Percentiles rank a stretch among this genome's conserved stretches.
Conservation (phyloP, 1,140 invertebrate species). For the Bradynema listronoti region DNA sequence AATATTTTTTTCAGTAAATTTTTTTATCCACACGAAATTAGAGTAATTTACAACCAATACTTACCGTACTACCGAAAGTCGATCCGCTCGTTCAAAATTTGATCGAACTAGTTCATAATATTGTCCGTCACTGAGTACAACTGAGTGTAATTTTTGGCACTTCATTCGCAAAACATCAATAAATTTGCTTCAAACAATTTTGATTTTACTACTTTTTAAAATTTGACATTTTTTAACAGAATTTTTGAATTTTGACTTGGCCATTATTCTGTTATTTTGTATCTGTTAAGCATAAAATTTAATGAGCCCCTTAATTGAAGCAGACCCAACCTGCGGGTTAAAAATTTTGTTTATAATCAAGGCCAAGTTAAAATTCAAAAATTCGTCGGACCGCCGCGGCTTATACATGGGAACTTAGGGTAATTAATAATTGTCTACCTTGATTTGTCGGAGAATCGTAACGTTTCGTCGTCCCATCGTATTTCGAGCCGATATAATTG, state of each 20-base stretch:
- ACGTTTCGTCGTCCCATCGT: conserved; percentile 93
- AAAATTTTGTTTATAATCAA: conserved; percentile 60
- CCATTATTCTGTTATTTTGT: conserved; percentile 77
- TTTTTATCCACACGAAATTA: too few relatives aligned
- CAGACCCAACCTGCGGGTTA: too few relatives aligned
- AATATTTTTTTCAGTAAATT: too few relatives aligned
- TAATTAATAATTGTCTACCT: conserved; percentile 69
- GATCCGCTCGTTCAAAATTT: conserved; percentile 94
- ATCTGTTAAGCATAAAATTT: too few relatives aligned
- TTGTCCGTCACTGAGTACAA: conserved; percentile 79
- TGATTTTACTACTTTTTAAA: conserved; percentile 68
- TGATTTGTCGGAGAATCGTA: conserved; percentile 96
- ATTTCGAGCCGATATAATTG: conserved; percentile 83
- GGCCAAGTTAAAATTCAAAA: conserved; percentile 58
- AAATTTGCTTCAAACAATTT: conserved; percentile 48
- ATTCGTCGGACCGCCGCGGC: too few relatives aligned
- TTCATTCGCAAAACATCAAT: conserved; percentile 59
- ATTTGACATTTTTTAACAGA: conserved; percentile 8
- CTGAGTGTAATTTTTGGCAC: conserved; percentile 61
- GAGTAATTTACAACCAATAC: too few relatives aligned
- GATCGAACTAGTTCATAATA: conserved; percentile 99
- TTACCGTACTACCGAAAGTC: conserved; percentile 86
- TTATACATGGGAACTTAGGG: too few relatives aligned
- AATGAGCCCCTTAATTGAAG: too few relatives aligned
- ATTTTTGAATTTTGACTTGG: too few relatives aligned